Evolutionary conservation across 2,113 vertebrate species (phyloP), one percentile per base, ranked within the genome.

Genomic region (Cyanoramphus novaezelandiae): DNA sequence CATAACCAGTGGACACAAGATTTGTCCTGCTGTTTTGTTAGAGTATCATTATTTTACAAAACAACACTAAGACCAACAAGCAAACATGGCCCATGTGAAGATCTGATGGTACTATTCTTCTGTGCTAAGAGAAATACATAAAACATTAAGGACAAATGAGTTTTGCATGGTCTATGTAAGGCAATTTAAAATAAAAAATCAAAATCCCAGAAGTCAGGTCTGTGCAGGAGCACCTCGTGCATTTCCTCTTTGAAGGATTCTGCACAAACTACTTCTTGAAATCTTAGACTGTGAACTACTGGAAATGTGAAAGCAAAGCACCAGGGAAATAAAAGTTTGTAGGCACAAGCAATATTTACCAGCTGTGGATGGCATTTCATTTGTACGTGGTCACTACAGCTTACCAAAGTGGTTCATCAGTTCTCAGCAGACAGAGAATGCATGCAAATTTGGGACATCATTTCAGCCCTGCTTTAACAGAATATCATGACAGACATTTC

Each of bases 1-100:
- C 0, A 9, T 25, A 72, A 1, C 5, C 0, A 0, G 13, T 60
- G 23, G 44, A 80, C 44, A 75, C 70, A 75, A 81, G 33, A 33
- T 11, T 69, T 83, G 33, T 37, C 39, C 50, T 52, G 5, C 16
- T 25, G 19, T 64, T 86, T 90, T 60, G n/a, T 46, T 62, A 41
- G 75, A 79, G 35, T 6, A 50, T 33, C 12, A 43, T 55, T 69
- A 46, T 70, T 80, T 90, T 86, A 91, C 39, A 88, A 69, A 65
- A 70, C 20, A 75, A 52, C 2, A 52, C 14, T 52, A 19, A 69
- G 15, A 41, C 3, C 12, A 80, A 80, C 41, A 81, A 74, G 28
- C 6, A 86, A 50, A 39, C 15, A 53, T 13, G 13, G 27, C 3
- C 11, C 28, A 5, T n/a, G 17, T 25, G 71, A 86, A 80, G n/a